A percentile compares a stretch with the other conserved stretches of the same genome.
These are phyloP conservation scores for Merops nubicus DNA, from an alignment of 2,113 vertebrate species.

Conservation along the genomic window DNA sequence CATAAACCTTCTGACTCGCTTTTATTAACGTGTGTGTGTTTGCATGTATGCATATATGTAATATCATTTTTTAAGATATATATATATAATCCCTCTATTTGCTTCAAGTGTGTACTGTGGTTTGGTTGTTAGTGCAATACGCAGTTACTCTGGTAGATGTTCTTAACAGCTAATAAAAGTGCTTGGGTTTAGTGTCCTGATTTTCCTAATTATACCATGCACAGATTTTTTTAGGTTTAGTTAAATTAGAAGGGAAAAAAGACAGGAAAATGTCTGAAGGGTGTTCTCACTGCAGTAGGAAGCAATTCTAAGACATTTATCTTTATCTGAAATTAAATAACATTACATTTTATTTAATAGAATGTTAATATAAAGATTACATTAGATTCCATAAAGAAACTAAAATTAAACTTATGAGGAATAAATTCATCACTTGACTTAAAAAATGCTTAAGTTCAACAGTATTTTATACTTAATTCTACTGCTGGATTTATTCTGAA, in stretches of 20 bases:
- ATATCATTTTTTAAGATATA: not conserved
- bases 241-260: not conserved
- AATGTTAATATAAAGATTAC: not conserved
- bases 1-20: not conserved
- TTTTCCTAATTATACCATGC: not conserved
- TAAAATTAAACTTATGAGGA: not conserved
- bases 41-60: no score
- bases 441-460: not conserved
- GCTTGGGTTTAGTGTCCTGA: not conserved
- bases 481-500: conserved; percentile 2
- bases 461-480: not conserved
- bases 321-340: not conserved
- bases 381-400: not conserved
- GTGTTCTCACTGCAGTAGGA: not conserved
- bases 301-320: not conserved
- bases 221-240: not conserved
- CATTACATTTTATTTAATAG: not conserved
- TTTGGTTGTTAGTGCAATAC: not conserved
- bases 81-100: not conserved
- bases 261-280: not conserved
- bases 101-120: not conserved
- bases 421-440: not conserved
- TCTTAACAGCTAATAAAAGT: not conserved
- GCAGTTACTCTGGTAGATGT: not conserved
- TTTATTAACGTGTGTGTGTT: not conserved